Evolutionary conservation across 2,797 vertebrate genomes (phyloP).

Genomic region (Sylvilagus floridanus): DNA sequence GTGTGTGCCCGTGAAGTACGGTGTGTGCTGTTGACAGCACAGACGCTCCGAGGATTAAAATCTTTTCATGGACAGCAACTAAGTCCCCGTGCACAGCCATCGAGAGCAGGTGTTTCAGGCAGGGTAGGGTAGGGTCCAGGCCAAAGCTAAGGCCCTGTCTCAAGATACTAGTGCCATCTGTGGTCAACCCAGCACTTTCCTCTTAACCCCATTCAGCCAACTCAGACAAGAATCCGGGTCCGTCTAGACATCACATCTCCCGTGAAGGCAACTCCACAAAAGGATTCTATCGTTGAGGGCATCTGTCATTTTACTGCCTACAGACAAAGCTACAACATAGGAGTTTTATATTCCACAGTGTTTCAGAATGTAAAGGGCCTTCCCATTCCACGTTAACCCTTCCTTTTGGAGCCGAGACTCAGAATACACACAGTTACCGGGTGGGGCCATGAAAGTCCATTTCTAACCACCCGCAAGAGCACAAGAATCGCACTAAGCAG

Average conservation of each 20-base stretch:
- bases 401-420: not conserved
- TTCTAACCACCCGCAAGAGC: not conserved
- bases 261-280: not conserved
- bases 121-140: not conserved
- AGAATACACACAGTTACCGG: not conserved
- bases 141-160: not conserved
- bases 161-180: not conserved
- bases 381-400: not conserved
- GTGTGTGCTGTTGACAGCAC: not conserved
- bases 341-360: not conserved
- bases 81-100: not conserved
- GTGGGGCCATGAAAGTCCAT: not conserved
- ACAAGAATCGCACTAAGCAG: not conserved
- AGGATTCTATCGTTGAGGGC: not conserved
- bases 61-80: not conserved
- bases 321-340: conserved; percentile 10
- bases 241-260: not conserved
- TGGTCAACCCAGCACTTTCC: not conserved
- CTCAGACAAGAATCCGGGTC: not conserved
- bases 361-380: not conserved
- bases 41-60: not conserved
- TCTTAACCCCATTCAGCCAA: not conserved
- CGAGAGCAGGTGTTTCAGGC: not conserved
- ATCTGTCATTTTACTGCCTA: not conserved
- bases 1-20: not conserved